Conservation (phyloP, 1,140 invertebrate genomes). For the Lordiphosa clarofinis region DNA sequence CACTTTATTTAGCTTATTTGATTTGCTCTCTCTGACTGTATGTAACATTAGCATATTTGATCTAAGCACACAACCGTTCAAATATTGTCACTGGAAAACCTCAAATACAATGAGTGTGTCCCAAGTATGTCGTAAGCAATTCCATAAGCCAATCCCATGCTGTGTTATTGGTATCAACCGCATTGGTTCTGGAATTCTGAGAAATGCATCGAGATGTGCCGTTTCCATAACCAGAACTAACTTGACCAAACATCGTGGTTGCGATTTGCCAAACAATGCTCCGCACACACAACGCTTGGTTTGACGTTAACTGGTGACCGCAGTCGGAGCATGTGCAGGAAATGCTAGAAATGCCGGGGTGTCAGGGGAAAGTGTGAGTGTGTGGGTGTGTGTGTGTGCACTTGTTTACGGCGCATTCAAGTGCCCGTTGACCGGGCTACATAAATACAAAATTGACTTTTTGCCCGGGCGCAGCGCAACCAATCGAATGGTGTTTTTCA, state of each 20-base stretch:
- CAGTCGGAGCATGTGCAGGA: conserved; percentile 55
- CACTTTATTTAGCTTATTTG: conserved; percentile 31
- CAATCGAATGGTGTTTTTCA: conserved; percentile 51
- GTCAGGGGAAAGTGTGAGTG: conserved; percentile 8
- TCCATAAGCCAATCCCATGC: conserved; percentile 6
- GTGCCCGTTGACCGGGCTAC: conserved; percentile 65
- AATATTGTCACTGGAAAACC: conserved; percentile 15
- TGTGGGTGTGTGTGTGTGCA: conserved; percentile 35
- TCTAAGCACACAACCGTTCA: background rate
- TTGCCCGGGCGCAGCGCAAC: conserved; percentile 40
- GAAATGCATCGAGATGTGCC: conserved; percentile 8
- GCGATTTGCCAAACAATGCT: conserved; percentile 35
- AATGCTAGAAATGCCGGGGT: conserved; percentile 14
- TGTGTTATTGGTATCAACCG: conserved; percentile 1
- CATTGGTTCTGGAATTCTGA: background rate
- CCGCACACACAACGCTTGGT: conserved; percentile 26
- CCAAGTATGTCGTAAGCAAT: conserved; percentile 17
- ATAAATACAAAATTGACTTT: conserved; percentile 75
- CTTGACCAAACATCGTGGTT: conserved; percentile 59
- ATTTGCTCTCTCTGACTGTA: background rate
- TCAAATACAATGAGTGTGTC: conserved; percentile 21
- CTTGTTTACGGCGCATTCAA: conserved; percentile 68
- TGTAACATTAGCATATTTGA: conserved; percentile 23
- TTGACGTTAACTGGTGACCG: conserved; percentile 62
- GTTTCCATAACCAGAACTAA: conserved; percentile 54